Evolutionary conservation across 1,140 invertebrate species (phyloP).

Genomic region (Tetranychus cinnabarinus): DNA sequence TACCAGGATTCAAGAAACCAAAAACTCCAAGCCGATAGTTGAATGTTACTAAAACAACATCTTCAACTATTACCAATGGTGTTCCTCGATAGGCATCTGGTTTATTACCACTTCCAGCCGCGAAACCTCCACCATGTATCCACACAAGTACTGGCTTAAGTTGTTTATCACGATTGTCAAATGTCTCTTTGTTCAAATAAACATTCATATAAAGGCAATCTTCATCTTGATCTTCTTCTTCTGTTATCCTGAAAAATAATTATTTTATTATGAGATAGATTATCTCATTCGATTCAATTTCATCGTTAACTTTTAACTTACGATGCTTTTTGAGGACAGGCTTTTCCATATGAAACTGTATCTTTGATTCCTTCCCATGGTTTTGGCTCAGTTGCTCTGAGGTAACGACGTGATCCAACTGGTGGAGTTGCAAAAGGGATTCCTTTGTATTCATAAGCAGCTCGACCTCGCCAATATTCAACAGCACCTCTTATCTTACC

Average conservation of each 20-base stretch:
- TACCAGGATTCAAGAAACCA: conserved; percentile 63
- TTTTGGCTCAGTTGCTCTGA: not conserved
- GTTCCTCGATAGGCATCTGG: conserved; percentile 33
- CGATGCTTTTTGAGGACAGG: not conserved
- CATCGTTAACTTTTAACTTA: not conserved
- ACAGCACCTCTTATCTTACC: not conserved
- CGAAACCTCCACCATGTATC: conserved; percentile 48
- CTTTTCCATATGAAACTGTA: not conserved
- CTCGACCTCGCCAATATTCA: not conserved
- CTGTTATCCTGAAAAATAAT: not conserved
- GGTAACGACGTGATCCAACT: not conserved
- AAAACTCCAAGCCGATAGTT: conserved; percentile 42
- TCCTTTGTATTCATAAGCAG: not conserved
- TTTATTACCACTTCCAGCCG: conserved; percentile 28
- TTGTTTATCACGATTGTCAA: not conserved
- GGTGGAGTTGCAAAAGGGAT: not conserved
- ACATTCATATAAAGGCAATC: conserved; percentile 81
- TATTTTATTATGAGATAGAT: not conserved
- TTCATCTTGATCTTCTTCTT: conserved; percentile 33
- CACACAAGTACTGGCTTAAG: conserved; percentile 41
- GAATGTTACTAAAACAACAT: conserved; percentile 39
- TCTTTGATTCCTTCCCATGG: not conserved
- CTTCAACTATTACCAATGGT: conserved; percentile 32
- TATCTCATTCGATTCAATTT: not conserved
- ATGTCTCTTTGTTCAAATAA: conserved; percentile 33